Conservation (phyloP, 2,888 invertebrate genomes). For the Mimachlamys varia region DNA sequence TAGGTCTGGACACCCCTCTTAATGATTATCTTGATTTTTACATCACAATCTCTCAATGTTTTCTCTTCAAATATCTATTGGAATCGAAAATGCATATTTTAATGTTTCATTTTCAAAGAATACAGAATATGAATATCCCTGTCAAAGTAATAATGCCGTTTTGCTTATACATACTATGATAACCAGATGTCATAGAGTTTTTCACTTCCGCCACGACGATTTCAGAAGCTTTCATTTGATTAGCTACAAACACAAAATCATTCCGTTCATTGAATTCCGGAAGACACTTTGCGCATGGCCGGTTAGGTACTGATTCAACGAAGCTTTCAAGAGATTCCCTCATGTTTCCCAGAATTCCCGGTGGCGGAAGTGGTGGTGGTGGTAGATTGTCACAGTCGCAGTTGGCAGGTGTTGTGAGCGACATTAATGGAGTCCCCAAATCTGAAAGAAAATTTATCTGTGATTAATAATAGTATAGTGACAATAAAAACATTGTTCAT, state of each 20-base stretch:
- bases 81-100: background rate
- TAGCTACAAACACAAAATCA: background rate
- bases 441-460: background rate
- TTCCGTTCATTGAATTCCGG: background rate
- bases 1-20: too few species aligned
- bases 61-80: background rate
- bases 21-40: too few species aligned
- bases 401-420: background rate
- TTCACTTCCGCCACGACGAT: conserved; percentile 20
- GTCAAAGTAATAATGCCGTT: background rate
- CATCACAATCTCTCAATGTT: too few species aligned
- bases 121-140: background rate
- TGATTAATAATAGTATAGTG: too few species aligned
- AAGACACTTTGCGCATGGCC: conserved; percentile 3
- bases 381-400: conserved; percentile 28
- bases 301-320: background rate
- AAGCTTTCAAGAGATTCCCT: background rate
- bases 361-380: conserved; percentile 31
- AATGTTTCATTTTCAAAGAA: background rate
- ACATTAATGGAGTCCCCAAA: background rate
- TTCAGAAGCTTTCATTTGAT: conserved; percentile 3
- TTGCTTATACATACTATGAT: background rate
- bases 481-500: too few species aligned
- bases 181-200: conserved; percentile 2
- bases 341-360: conserved; percentile 18